These are phyloP conservation scores for Ornithoptera priamus DNA, from an alignment of 2,888 invertebrate species.

Conservation along the genomic window DNA sequence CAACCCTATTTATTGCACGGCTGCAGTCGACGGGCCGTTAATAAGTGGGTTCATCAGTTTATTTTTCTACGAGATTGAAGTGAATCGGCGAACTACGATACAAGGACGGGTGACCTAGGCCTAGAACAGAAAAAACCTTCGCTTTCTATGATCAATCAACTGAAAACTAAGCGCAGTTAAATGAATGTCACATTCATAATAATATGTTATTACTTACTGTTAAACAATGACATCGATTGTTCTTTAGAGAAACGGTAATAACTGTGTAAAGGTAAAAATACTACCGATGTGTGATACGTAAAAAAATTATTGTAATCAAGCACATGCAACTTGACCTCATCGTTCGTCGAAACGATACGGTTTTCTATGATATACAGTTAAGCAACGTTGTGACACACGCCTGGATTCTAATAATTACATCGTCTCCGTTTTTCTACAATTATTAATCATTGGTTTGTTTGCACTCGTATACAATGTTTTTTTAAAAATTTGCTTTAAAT, in stretches of 20 bases:
- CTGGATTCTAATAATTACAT: too few relatives aligned
- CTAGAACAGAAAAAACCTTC: not conserved
- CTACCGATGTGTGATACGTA: too few relatives aligned
- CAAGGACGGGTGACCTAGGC: constrained; percentile 3
- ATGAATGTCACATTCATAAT: not conserved
- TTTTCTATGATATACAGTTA: too few relatives aligned
- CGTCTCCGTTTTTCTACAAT: too few relatives aligned
- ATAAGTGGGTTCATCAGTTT: not conserved
- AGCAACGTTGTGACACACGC: too few relatives aligned
- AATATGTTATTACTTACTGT: not conserved
- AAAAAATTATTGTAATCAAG: too few relatives aligned
- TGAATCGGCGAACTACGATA: not conserved
- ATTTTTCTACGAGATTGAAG: constrained; percentile 15
- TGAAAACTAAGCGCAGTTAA: not conserved
- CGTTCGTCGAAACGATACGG: too few relatives aligned
- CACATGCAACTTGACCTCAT: too few relatives aligned
- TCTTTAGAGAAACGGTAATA: not conserved
- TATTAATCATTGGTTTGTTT: too few relatives aligned
- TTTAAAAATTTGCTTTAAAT: too few relatives aligned
- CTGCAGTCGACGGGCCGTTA: constrained; percentile 1
- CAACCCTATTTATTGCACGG: constrained; percentile 6
- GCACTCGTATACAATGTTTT: too few relatives aligned
- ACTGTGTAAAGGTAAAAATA: too few relatives aligned
- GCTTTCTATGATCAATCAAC: constrained; percentile 11
- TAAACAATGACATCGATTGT: not conserved